A percentile compares a stretch with the other conserved stretches of the same genome.
phyloP scores from a whole-genome alignment of 2,888 invertebrate genomes.

The Baronia brevicornis region DNA sequence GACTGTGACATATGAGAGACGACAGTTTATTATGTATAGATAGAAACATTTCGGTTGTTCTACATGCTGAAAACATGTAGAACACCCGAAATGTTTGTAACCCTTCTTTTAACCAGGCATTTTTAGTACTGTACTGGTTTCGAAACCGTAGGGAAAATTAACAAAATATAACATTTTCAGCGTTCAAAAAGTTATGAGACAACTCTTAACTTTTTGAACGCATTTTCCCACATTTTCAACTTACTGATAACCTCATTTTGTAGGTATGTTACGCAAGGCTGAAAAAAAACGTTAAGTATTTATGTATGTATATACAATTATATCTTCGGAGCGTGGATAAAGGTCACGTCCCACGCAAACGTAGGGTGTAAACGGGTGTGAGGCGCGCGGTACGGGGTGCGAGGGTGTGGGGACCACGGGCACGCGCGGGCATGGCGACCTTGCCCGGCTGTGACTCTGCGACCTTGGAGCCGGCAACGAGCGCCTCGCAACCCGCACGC shows the following conservation, averaged over 20 bases:
- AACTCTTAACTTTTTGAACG: background rate
- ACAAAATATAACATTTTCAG: background rate
- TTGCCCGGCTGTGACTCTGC: constrained; percentile 75
- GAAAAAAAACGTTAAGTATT: constrained; percentile 57
- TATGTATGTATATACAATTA: constrained; percentile 53
- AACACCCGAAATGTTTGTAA: too few relatives aligned
- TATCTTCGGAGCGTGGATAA: constrained; percentile 68
- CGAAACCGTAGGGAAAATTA: too few relatives aligned
- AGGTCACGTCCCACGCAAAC: constrained; percentile 73
- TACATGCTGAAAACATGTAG: too few relatives aligned
- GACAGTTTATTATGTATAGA: too few relatives aligned
- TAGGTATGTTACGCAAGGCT: constrained; percentile 35
- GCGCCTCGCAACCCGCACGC: constrained; percentile 24
- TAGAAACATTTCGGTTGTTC: too few relatives aligned
- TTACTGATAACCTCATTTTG: constrained; percentile 20
- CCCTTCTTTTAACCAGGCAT: too few relatives aligned
- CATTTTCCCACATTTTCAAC: constrained; percentile 15
- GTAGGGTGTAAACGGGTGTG: constrained; percentile 57
- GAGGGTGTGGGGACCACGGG: constrained; percentile 41
- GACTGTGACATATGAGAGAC: too few relatives aligned
- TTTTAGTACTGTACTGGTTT: too few relatives aligned
- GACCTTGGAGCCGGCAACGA: constrained; percentile 65
- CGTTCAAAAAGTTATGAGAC: background rate
- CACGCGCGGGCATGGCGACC: constrained; percentile 71
- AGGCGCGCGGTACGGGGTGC: constrained; percentile 27